Evolutionary conservation across 2,797 vertebrate species (phyloP).

Genomic region (Tragopan temminckii): DNA sequence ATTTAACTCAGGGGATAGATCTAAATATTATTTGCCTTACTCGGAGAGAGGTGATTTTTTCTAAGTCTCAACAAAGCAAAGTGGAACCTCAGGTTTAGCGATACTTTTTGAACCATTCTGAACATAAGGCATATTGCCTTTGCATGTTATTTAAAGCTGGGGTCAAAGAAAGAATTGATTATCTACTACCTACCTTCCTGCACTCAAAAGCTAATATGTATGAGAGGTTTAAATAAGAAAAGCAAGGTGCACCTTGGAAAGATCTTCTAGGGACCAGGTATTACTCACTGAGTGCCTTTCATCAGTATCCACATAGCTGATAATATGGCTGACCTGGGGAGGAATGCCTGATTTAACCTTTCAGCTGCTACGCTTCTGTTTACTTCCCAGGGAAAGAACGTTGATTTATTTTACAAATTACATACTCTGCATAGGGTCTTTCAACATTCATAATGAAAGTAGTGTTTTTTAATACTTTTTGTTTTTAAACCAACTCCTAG

Average conservation of each 20-base stretch:
- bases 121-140: neutral
- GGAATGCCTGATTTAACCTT: neutral
- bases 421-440: neutral
- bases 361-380: neutral
- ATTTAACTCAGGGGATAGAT: neutral
- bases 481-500: neutral
- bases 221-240: neutral
- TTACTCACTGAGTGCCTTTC: neutral
- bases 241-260: neutral
- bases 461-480: neutral
- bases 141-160: neutral
- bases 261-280: neutral
- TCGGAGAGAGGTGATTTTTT: neutral
- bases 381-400: neutral
- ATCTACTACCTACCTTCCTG: neutral
- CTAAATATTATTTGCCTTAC: slow-evolving; percentile 21
- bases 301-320: fast-evolving
- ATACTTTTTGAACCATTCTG: neutral
- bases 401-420: neutral
- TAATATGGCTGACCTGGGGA: neutral
- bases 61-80: neutral
- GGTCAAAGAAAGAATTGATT: neutral
- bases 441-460: neutral
- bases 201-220: neutral
- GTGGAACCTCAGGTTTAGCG: neutral